Evolutionary conservation across 2,888 invertebrate species (phyloP).

Genomic region (Deroplatys truncata): DNA sequence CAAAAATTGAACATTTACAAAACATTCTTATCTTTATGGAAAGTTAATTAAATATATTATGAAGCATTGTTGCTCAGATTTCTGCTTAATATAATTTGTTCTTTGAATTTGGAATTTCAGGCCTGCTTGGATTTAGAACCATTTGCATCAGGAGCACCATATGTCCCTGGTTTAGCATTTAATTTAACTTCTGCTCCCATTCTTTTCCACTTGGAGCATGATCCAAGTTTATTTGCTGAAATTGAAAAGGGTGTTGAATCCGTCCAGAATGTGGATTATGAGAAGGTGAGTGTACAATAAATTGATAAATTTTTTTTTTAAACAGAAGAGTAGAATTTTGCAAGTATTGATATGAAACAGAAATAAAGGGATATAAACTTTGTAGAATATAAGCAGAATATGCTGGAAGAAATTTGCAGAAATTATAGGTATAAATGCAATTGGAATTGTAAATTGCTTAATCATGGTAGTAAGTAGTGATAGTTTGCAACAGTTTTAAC

Average conservation of each 20-base stretch:
- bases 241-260: constrained; percentile 62
- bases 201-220: constrained; percentile 72
- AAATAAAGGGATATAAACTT: no score
- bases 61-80: no score
- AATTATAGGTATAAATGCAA: no score
- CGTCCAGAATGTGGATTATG: constrained; percentile 44
- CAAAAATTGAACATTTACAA: no score
- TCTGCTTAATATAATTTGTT: no score
- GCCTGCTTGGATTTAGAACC: constrained; percentile 68
- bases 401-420: no score
- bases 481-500: no score
- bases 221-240: constrained; percentile 62
- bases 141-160: constrained; percentile 47
- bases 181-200: constrained; percentile 79
- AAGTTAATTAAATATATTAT: no score
- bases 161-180: constrained; percentile 54
- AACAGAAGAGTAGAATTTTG: background rate
- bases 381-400: no score
- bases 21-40: no score
- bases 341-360: background rate
- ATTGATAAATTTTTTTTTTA: background rate
- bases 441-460: no score
- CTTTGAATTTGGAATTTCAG: constrained; percentile 35
- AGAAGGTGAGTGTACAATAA: constrained; percentile 34
- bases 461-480: no score